Evolutionary conservation across 2,797 vertebrate genomes (phyloP), one percentile per base, ranked within the genome.

Genomic region (Pelobates cultripes): DNA sequence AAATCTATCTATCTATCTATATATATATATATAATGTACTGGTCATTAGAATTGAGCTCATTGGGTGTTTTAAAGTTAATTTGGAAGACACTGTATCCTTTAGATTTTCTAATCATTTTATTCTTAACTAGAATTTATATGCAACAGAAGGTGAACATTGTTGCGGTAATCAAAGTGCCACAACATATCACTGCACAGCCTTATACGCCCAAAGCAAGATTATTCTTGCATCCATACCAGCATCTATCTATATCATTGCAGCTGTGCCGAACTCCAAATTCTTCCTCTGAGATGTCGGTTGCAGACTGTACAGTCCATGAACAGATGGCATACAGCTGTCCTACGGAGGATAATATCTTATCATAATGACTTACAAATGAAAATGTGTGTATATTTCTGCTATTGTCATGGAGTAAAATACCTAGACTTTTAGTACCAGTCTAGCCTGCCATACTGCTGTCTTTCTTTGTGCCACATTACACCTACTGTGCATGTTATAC

Each of bases 241-340:
- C 86, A 79, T 83, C 79, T 43, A 71, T 85, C 82, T 83, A 85
- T 84, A 73, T 84, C 73, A 73, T 76, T 72, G 77, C 87, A 89
- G 88, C 86, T 89, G 86, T 83, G 87, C 86, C 86, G 83, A 85
- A 79, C 84, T 81, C 77, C 82, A 76, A 73, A 86, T 77, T 78
- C 86, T 84, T 87, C 84, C 78, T 79, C 73, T 4, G 84, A 88
- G 84, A 87, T 86, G 85, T 83, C 72, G 82, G 84, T 85, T 81
- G 75, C 85, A 88, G 84, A 81, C 85, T 87, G 87, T 80, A 84
- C 74, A 74, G 75, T 83, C 81, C 83, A 82, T 86, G 86, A 90
- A 87, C 88, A 90, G 90, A 87, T 79, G 84, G 77, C 81, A 86
- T 89, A 82, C 85, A 78, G 71, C 73, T 82, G 84, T 86, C 80